Evolutionary conservation across 2,797 vertebrate species (phyloP).

Genomic region (Ctenopoma multispine): DNA sequence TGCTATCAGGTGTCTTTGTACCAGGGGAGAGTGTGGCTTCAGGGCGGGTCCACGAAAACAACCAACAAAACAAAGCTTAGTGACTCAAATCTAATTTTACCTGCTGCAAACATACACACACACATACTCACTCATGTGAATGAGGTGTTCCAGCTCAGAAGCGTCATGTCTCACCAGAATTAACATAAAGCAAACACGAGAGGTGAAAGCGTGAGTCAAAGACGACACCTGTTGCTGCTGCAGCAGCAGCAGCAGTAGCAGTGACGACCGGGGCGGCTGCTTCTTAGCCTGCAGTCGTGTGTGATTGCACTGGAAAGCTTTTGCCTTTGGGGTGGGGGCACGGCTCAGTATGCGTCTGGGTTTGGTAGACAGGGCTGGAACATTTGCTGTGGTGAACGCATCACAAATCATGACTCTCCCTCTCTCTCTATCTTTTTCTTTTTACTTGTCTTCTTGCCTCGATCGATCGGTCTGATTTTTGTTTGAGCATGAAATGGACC

Average conservation of each 20-base stretch:
- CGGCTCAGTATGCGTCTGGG: constrained; percentile 9
- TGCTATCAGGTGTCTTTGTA: too few relatives aligned
- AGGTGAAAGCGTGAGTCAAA: too few relatives aligned
- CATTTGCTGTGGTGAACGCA: constrained; percentile 39
- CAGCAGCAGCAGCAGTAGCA: neutral
- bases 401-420: constrained; percentile 30
- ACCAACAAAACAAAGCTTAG: too few relatives aligned
- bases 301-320: neutral
- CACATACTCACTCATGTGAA: too few relatives aligned
- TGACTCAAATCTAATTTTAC: too few relatives aligned
- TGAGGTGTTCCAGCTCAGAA: too few relatives aligned
- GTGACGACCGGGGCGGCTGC: neutral
- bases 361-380: constrained; percentile 24
- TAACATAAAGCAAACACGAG: too few relatives aligned
- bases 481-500: constrained; percentile 56
- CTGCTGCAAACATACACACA: too few relatives aligned
- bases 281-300: neutral
- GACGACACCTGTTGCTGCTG: constrained; percentile 46
- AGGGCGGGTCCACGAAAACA: too few relatives aligned
- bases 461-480: constrained; percentile 33
- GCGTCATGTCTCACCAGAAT: too few relatives aligned
- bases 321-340: constrained; percentile 8
- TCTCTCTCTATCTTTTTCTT: neutral
- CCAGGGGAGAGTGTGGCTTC: too few relatives aligned
- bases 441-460: neutral